Base-by-base conservation (phyloP, 2,797 vertebrate genomes). In the Pristis pectinata region DNA sequence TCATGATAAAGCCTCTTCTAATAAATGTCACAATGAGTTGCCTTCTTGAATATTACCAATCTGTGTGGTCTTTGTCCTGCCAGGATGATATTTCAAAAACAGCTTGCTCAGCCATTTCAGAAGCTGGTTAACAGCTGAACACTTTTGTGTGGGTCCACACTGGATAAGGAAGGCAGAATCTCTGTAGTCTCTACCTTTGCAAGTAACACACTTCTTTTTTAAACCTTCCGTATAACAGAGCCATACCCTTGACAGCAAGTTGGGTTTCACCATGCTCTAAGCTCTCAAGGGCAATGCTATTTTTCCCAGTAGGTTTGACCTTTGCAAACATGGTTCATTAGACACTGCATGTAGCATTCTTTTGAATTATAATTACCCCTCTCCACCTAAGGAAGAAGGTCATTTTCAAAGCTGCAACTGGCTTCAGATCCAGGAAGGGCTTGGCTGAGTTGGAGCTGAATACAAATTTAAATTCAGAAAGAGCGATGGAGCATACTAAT, bases 331-430 rank as follows among this genome's bases (percentile, higher is more conserved):
- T 67, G 61, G 19, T 22, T 91, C 87, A 61, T 67, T 41, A 67
- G n/a, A 41, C 6, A 91, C 27, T 37, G 59, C 44, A 67, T 64
- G 87, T 61, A 67, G 19, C 59, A 41, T 41, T 24, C 87, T 22
- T 91, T 91, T 41, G 24, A 91, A 24, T 91, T 41, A 91, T 91
- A 67, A 91, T 67, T 67, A 91, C 61, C 59, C 19, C 59, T 91
- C 59, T 67, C 19, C 61, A 91, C 61, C 61, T 91, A 34, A 61
- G 61, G 53, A 87, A n/a, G 87, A 91, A 91, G 61, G 87, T 91
- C 59, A 91, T 37, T 61, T 91, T 24, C 37, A 8, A 61, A 91
- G 87, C 61, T 91, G 59, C 34, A n/a, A 64, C 61, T 91, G n/a
- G 1, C 10, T 67, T 41, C 24, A 41, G 61, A 67, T 67, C 87